Percentiles rank a stretch among this genome's conserved stretches.
Evolutionary conservation across 2,888 invertebrate species (phyloP).

Genomic region (Lasioglossum vierecki): DNA sequence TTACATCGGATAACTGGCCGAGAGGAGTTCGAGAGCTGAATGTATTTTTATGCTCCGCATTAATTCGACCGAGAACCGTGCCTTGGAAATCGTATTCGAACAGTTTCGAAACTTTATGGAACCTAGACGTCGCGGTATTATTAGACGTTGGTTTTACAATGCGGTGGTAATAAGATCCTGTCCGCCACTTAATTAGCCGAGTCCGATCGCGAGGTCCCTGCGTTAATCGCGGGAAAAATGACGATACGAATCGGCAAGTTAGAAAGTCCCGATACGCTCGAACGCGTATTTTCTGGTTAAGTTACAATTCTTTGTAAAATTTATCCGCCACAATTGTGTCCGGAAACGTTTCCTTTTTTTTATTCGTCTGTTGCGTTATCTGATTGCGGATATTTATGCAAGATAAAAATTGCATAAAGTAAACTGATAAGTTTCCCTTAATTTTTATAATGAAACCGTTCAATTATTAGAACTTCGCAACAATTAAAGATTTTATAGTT

Average conservation of each 20-base stretch:
- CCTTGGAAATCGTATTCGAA: constrained; percentile 12
- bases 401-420: too few species aligned
- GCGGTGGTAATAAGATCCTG: neutral
- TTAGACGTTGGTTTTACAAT: neutral
- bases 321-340: too few species aligned
- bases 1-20: constrained; percentile 26
- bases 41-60: constrained; percentile 10
- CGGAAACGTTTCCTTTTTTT: too few species aligned
- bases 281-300: neutral
- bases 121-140: neutral
- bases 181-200: neutral
- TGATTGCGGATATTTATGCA: too few species aligned
- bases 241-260: neutral
- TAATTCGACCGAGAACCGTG: constrained; percentile 2
- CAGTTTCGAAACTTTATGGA: neutral
- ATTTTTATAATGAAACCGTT: too few species aligned
- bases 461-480: too few species aligned
- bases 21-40: neutral
- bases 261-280: neutral
- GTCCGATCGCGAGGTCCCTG: neutral
- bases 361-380: too few species aligned
- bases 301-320: too few species aligned
- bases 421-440: too few species aligned
- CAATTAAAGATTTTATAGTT: too few species aligned
- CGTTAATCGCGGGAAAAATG: neutral